Conservation (phyloP, 2,888 invertebrate species). For the Cryptosula pallasiana region DNA sequence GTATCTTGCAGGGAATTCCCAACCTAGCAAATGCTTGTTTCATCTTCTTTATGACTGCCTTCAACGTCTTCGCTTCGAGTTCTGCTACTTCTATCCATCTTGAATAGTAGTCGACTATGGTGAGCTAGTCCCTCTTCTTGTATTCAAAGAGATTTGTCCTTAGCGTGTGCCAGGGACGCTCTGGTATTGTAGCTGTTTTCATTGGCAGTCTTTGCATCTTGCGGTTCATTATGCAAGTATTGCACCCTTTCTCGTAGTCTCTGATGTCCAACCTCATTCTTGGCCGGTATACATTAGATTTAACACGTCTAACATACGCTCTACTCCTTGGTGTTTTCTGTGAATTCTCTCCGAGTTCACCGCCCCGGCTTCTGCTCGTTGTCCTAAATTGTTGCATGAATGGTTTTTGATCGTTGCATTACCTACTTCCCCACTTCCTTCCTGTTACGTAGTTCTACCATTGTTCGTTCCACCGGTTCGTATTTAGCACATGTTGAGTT, state of each 20-base stretch:
- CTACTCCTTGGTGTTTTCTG: background rate
- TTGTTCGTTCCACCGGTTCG: no score
- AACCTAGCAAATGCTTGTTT: constrained; percentile 26
- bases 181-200: background rate
- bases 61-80: background rate
- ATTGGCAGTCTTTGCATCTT: no score
- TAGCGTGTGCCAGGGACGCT: background rate
- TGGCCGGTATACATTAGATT: background rate
- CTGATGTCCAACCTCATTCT: no score
- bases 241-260: background rate
- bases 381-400: background rate
- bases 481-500: no score
- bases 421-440: no score
- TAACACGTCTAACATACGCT: background rate
- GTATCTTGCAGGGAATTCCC: constrained; percentile 28
- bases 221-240: background rate
- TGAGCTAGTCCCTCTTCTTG: background rate
- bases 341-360: background rate
- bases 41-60: no score
- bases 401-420: no score
- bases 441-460: no score
- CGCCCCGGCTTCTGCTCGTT: no score
- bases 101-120: no score
- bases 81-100: background rate
- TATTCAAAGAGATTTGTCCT: background rate